phyloP scores from a whole-genome alignment of 1,140 invertebrate species.

The Pseudomyrmex cubaensis region DNA sequence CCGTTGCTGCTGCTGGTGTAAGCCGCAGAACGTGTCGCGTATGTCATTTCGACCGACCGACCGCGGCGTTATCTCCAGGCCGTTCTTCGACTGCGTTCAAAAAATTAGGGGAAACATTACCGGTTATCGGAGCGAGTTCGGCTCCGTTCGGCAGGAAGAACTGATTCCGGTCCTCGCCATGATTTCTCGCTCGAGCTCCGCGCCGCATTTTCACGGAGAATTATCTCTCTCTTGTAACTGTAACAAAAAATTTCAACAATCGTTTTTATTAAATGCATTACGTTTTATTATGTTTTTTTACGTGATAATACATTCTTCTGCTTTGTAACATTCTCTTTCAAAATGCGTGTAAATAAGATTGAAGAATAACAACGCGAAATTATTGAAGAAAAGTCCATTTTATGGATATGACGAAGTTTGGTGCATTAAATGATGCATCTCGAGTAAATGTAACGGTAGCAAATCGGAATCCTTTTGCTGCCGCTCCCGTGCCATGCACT shows the following conservation, averaged over 20 bases:
- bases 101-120: conserved; percentile 80
- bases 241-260: too few species aligned
- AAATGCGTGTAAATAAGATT: neutral
- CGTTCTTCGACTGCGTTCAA: conserved; percentile 70
- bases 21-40: conserved; percentile 76
- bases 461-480: conserved; percentile 59
- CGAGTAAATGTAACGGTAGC: conserved; percentile 43
- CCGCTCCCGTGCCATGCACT: conserved; percentile 31
- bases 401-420: conserved; percentile 43
- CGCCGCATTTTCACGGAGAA: conserved; percentile 3
- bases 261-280: neutral
- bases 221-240: neutral
- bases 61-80: conserved; percentile 75
- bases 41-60: conserved; percentile 76
- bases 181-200: conserved; percentile 37
- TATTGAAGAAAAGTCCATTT: conserved; percentile 23
- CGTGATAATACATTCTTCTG: neutral
- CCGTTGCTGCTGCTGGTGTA: conserved; percentile 36
- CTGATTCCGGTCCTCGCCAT: conserved; percentile 53
- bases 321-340: too few species aligned
- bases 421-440: conserved; percentile 41
- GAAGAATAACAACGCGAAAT: neutral
- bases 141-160: conserved; percentile 70
- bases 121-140: conserved; percentile 69
- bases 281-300: neutral